Base-by-base conservation (phyloP, 2,797 vertebrate species). In the Enteromius paludinosus region DNA sequence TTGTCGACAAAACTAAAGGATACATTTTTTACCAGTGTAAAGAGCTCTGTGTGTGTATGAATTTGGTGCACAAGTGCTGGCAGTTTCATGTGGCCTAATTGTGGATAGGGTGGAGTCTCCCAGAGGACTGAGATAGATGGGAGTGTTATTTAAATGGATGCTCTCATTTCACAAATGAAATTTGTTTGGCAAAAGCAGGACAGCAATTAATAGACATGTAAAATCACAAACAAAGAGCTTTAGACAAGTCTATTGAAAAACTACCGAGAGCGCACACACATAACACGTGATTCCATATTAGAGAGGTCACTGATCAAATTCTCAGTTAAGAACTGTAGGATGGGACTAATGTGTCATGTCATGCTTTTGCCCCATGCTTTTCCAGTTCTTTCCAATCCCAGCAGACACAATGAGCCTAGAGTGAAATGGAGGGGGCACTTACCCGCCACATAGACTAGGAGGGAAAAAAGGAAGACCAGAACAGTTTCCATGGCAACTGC, bases 401-500 rank as follows among this genome's bases (percentile, higher is more conserved):
- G 49, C 14, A 11, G 59, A 79, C 41, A 47, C 38, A 73, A 45
- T 23, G 35, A 66, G 79, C 12, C 54, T 43, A 62, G 38, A 66
- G 54, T 62, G 23, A 28, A 23, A 61, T 17, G 59, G 10, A 41
- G 65, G 71, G 78, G 23, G 59, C 78, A 95, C 97, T 93, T 91
- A 99, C 97, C 96, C 82, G 95, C 91, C 0, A 87, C 90, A 3
- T 95, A 96, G 76, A 96, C 93, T 92, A 98, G 92, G 83, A 97
- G 93, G 47, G 96, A 96, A 86, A 95, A 96, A 66, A 98, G 93
- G 87, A 97, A 92, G 88, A 97, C 89, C 91, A 97, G 92, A 90
- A 72, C 89, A 65, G 94, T 93, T 93, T 97, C 97, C 98, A 99
- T 99, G 95, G 95, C 89, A 78, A 92, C 97, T 98, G 94, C 89